Evolutionary conservation across 30 jellyfish, hydroid and myxozoan species (phyloP).

Genomic region (Chironex yamaguchii): DNA sequence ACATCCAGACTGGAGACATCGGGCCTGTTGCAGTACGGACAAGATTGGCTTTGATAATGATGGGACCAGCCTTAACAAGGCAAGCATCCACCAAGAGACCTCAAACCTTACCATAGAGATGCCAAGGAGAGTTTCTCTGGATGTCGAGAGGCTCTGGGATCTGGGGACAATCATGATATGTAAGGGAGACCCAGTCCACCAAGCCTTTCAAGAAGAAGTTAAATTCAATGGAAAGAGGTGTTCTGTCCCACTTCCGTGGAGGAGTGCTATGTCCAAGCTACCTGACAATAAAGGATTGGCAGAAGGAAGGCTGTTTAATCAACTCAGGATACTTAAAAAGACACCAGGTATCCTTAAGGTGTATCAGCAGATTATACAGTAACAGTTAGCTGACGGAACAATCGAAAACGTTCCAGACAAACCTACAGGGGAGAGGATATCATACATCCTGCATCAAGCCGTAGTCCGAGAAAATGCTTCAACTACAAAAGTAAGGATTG

Average conservation of each 20-base stretch:
- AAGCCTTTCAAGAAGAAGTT: background rate
- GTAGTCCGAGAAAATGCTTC: no score
- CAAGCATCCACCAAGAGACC: no score
- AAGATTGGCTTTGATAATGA: background rate
- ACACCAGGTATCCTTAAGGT: background rate
- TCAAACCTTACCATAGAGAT: no score
- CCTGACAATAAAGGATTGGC: background rate
- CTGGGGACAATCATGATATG: background rate
- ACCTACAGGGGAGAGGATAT: no score
- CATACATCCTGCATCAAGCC: no score
- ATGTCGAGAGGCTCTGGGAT: background rate
- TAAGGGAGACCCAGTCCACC: background rate
- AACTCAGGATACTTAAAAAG: background rate
- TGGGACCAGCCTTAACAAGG: background rate
- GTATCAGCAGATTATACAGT: no score
- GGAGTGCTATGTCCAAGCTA: background rate
- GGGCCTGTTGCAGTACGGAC: background rate
- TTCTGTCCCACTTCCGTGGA: background rate
- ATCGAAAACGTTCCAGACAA: no score
- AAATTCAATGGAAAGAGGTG: background rate
- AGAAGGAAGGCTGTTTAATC: background rate
- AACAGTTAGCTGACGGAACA: no score
- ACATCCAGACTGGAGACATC: conserved; percentile 33
- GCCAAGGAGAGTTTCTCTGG: no score
- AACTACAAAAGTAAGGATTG: no score